Base-by-base conservation (phyloP, 2,113 vertebrate genomes). In the Megaceryle torquata region DNA sequence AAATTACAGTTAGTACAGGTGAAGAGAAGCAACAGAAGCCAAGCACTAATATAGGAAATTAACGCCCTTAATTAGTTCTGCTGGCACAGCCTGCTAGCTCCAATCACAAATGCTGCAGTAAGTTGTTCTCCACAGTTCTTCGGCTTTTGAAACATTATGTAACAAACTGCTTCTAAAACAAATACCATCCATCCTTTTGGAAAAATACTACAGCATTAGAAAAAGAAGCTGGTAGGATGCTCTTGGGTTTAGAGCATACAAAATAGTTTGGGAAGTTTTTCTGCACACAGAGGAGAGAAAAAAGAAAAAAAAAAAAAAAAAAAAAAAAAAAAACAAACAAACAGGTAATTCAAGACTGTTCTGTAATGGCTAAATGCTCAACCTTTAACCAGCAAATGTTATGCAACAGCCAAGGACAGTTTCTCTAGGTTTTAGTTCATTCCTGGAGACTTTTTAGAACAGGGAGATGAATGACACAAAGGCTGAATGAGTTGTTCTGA, bases 21-120 rank as follows among this genome's bases (percentile, higher is more conserved):
- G 86, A 96, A 92, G 46, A 94, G 54, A 92, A 96, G 86, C 31
- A 79, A 79, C 46, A 87, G 65, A 95, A 97, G 33, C 77, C 81
- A 89, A 87, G 44, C 50, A 89, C 61, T 92, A 91, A 91, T 93
- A 82, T 44, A 89, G 59, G 83, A 94, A 95, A 96, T 96, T 95
- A 96, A 94, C 28, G 0, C 31, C 50, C 33, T 75, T 94, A 93
- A 95, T 96, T 93, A 96, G 82, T 93, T 94, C 86, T 94, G n/a
- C 59, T 91, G 54, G 76, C 3, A 3, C 76, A 87, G 46, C 83
- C 74, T 87, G 17, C 53, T 65, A 84, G 77, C 74, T 93, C 60
- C 9, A 79, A 79, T 85, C 69, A 71, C 68, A 95, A 92, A 78
- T 35, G 53, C 53, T 84, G 48, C 68, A 53, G 16, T 21, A 78